Base-by-base conservation (phyloP, 1,140 invertebrate genomes). In the Diachasmimorpha longicaudata region DNA sequence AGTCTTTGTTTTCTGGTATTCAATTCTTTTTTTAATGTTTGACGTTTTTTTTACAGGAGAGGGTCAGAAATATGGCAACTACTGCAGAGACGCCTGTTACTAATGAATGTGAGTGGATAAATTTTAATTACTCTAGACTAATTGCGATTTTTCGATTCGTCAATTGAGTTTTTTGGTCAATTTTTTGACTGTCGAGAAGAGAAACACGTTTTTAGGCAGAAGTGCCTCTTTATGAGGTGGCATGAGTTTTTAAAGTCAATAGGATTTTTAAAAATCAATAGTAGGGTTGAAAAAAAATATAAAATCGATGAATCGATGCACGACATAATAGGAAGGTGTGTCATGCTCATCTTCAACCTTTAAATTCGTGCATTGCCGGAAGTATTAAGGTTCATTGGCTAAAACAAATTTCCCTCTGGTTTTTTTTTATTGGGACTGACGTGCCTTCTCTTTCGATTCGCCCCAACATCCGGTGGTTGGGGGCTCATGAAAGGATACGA, bases 51-150 rank as follows among this genome's bases (percentile, higher is more conserved):
- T 68, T 10, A 11, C 52, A 31, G 44, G 11, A 42, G 19, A 67
- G n/a, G 8, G 39, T 39, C 13, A n/a, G 31, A 16, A 42, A 72
- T 39, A 86, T 86, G 85, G 85, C 85, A 52, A 83, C 85, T 11
- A 79, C 78, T 76, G 66, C 83, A 14, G 80, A 86, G 46, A 80
- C 77, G 16, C 72, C 79, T 16, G 76, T 78, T n/a, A 78, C 72
- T 42, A 77, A 71, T 25, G 83, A 85, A 77, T 52, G 84, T 85
- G 67, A 85, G 83, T 83, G 31, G 6, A 44, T 4, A 72, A 8
- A 55, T 52, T 19, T 63, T 63, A 52, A 52, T 52, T 13, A 52
- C 3, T 52, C 31, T 6, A 10, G 4, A 39, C 37, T 42, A 42
- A 42, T 42, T 42, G 39, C 39, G 11, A 11, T 42, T 42, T 13